These are phyloP conservation scores for Turnix velox DNA, from an alignment of 2,113 vertebrate species.

Conservation along the genomic window DNA sequence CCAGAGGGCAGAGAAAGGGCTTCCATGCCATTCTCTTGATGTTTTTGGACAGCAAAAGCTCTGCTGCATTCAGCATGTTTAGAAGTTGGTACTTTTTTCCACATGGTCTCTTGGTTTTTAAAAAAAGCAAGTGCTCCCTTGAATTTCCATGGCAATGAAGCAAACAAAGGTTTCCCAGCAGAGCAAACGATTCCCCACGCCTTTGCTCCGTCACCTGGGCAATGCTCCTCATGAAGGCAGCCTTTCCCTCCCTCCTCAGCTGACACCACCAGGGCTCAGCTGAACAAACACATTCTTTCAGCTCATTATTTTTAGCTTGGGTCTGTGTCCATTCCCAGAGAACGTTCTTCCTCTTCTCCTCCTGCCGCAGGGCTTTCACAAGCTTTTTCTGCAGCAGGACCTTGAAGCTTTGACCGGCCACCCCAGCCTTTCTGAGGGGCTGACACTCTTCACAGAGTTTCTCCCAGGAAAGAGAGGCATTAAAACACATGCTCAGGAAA, in stretches of 20 bases:
- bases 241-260: neutral
- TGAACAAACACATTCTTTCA: conserved; percentile 41
- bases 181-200: neutral
- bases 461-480: neutral
- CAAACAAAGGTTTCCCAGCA: neutral
- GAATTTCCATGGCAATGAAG: conserved; percentile 21
- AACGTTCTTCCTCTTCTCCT: neutral
- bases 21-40: neutral
- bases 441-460: neutral
- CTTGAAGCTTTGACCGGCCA: neutral
- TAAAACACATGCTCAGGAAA: neutral
- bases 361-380: neutral
- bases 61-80: neutral
- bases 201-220: neutral
- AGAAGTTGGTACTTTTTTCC: neutral
- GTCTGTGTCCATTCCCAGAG: neutral
- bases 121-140: neutral
- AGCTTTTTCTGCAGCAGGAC: neutral
- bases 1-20: neutral
- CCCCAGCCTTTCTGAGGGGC: neutral
- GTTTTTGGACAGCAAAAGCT: neutral
- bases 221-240: neutral
- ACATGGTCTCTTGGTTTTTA: neutral
- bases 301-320: conserved; percentile 18
- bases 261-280: neutral